phyloP scores from a whole-genome alignment of 2,797 vertebrate genomes.

The Cryptoprocta ferox region DNA sequence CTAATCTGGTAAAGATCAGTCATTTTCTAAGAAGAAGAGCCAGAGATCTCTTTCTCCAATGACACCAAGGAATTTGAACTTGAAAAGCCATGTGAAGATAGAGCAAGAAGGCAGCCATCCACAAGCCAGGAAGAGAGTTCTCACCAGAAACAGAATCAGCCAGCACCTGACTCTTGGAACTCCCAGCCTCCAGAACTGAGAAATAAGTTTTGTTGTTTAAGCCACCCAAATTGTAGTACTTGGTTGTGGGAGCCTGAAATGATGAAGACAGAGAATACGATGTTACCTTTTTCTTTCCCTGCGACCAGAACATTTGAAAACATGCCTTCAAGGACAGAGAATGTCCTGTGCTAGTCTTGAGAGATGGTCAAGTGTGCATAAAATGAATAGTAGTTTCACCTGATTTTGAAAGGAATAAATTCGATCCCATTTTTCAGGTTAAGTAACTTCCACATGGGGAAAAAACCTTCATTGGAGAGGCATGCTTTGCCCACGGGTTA shows the following conservation, averaged over 20 bases:
- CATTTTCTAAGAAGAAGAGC: not conserved
- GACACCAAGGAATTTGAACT: not conserved
- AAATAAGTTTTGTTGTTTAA: not conserved
- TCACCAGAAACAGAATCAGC: not conserved
- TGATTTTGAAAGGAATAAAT: constrained; percentile 3
- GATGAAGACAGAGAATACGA: not conserved
- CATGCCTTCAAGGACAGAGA: not conserved
- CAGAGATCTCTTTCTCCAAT: not conserved
- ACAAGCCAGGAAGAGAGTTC: not conserved
- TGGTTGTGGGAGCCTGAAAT: not conserved
- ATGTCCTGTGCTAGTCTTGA: not conserved
- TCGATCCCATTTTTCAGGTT: not conserved
- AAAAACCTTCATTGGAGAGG: not conserved
- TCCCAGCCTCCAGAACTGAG: not conserved
- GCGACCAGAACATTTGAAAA: not conserved
- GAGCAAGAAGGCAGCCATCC: not conserved
- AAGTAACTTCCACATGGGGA: not conserved
- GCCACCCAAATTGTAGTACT: not conserved
- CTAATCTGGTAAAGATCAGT: not conserved
- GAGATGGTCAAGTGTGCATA: not conserved
- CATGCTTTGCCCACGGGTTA: not conserved
- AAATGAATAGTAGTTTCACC: not conserved
- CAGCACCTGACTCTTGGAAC: not conserved
- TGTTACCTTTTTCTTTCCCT: not conserved
- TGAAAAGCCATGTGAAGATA: not conserved